Evolutionary conservation across 2,797 vertebrate species (phyloP).

Genomic region (Ptychobarbus kaznakovi): DNA sequence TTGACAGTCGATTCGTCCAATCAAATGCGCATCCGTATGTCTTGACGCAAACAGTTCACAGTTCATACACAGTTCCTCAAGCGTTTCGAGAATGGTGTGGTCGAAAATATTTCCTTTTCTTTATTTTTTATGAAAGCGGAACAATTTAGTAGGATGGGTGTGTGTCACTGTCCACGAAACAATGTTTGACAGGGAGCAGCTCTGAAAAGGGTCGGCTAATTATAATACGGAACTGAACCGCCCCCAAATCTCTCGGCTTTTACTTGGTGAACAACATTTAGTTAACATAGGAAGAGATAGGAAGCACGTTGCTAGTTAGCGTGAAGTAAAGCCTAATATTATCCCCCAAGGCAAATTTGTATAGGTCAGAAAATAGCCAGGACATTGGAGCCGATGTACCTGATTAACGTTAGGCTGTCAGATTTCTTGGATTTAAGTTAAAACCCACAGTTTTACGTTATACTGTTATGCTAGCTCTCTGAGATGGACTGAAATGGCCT

Average conservation of each 20-base stretch:
- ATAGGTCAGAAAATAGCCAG: not conserved
- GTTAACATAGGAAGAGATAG: not conserved
- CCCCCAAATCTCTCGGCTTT: not conserved
- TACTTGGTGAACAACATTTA: not conserved
- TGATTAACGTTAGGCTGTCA: not conserved
- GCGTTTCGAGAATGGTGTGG: not conserved
- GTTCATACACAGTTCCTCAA: constrained; percentile 7
- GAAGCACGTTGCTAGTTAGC: constrained; percentile 19
- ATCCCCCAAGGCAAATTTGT: not conserved
- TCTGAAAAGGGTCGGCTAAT: not conserved
- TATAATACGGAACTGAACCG: constrained; percentile 3
- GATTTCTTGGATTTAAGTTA: not conserved
- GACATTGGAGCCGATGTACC: not conserved
- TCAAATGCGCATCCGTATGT: constrained; percentile 4
- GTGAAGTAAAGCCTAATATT: not conserved
- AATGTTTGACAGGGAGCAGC: not conserved
- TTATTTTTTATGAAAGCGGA: not conserved
- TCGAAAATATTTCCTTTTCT: not conserved
- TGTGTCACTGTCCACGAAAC: not conserved
- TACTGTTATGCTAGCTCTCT: not conserved
- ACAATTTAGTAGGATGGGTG: not conserved
- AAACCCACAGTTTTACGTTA: not conserved
- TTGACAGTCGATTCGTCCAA: constrained; percentile 25
- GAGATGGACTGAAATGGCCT: constrained; percentile 12
- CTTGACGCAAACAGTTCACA: constrained; percentile 27